These are phyloP conservation scores for Acrobasis consociella DNA, from an alignment of 2,888 invertebrate genomes.

Conservation along the genomic window DNA sequence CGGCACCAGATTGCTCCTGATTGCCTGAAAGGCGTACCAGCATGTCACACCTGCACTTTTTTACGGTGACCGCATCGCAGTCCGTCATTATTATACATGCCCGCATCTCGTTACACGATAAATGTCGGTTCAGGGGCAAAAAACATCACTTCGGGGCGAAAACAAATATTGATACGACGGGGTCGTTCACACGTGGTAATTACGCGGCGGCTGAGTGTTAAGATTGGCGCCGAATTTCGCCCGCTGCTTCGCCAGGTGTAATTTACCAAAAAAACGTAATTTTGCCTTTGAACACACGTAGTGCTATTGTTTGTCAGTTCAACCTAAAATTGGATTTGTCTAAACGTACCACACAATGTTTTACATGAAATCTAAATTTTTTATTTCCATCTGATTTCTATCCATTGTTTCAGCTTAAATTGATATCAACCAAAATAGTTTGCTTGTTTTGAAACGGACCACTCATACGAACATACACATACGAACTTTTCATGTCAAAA, in stretches of 20 bases:
- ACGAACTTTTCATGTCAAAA: no score
- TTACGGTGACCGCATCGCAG: slow-evolving; percentile 47
- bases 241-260: slow-evolving; percentile 56
- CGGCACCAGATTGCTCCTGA: slow-evolving; percentile 20
- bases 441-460: no score
- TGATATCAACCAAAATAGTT: no score
- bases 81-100: slow-evolving; percentile 63
- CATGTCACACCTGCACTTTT: slow-evolving; percentile 60
- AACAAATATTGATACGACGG: slow-evolving; percentile 76
- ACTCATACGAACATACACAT: no score
- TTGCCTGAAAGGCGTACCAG: slow-evolving; percentile 29
- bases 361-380: no score
- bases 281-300: slow-evolving; percentile 35
- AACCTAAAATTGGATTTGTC: no score
- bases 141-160: slow-evolving; percentile 62
- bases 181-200: slow-evolving; percentile 57
- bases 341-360: no score
- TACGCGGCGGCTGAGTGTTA: slow-evolving; percentile 56
- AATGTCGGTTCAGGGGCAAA: slow-evolving; percentile 51
- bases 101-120: slow-evolving; percentile 63
- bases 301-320: not conserved
- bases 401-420: no score
- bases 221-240: slow-evolving; percentile 57
- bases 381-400: no score
- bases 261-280: slow-evolving; percentile 49